Conservation (phyloP, 2,113 vertebrate genomes). For the Natator depressus region DNA sequence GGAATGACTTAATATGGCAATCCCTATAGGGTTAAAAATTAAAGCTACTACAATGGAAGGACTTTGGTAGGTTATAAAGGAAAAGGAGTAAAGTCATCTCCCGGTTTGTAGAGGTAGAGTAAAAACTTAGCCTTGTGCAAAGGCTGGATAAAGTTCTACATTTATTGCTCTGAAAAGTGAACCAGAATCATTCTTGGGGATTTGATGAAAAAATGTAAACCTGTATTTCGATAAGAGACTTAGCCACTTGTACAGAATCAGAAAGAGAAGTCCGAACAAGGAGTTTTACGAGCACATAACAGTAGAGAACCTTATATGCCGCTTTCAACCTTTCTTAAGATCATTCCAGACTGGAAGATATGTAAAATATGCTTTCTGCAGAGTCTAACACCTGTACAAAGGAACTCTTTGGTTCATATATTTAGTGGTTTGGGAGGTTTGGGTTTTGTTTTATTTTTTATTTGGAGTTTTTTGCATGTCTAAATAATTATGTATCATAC, state of each 20-base stretch:
- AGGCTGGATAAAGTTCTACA: not conserved
- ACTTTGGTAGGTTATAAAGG: not conserved
- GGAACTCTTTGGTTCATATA: conserved; percentile 9
- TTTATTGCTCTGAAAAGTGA: not conserved
- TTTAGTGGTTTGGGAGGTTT: not conserved
- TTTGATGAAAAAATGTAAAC: not conserved
- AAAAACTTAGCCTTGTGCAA: not conserved
- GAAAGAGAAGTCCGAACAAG: not conserved
- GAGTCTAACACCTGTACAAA: conserved; percentile 1
- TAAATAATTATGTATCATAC: conserved; percentile 7
- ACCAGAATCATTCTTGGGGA: not conserved
- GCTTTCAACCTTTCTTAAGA: not conserved
- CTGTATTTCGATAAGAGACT: not conserved
- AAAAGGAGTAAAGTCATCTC: not conserved
- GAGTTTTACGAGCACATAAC: not conserved
- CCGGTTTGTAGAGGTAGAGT: not conserved
- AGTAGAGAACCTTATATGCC: not conserved
- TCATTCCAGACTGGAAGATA: not conserved
- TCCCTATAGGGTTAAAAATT: not conserved
- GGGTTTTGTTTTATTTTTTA: not conserved
- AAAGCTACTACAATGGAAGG: not conserved
- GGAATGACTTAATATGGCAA: not conserved
- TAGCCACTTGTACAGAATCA: not conserved
- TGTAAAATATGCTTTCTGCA: not conserved
- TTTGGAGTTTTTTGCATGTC: conserved; percentile 14